Base-by-base conservation (phyloP, 2,888 invertebrate species). In the Cheilosia vernalis region DNA sequence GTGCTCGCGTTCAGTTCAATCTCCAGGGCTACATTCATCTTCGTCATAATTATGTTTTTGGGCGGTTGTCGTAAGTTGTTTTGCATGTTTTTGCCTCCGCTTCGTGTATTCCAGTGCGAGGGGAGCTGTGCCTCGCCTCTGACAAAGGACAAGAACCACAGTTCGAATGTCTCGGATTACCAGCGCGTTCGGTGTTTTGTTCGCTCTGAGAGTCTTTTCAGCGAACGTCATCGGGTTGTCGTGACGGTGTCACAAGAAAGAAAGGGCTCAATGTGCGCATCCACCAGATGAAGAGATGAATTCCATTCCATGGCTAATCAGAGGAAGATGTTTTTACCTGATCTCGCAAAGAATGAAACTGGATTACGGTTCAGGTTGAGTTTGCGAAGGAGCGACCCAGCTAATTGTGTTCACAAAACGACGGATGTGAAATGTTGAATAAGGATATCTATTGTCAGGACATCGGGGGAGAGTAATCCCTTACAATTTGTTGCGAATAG, bases 11-110 rank as follows among this genome's bases (percentile, higher is more conserved):
- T 66, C 85, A 58, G 85, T 77, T 85, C 79, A 24, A 24, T 79
- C 85, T 79, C 85, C 72, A 76, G 85, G 85, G 85, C 81, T 85
- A 85, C 85, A 85, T 85, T 85, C 85, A 85, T 85, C 85, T 85
- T 85, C 85, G 85, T 85, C 85, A 85, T 85, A 81, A 85, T 85
- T 85, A 85, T 77, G 85, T 85, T 81, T 85, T 85, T 85, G 85
- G 80, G 85, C 76, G 77, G 85, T 85, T 85, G 85, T 81, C 85
- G 72, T 84, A 64, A 61, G 76, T 85, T 85, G 85, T 81, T 81
- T 81, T 81, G 85, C 85, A 76, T 81, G 66, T 72, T 85, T 84
- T 84, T 77, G 44, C 60, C 60, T 30, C 40, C 24, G 37, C 24
- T 30, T 37, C 51, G 24, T 55, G 19, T 10, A 15, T 15, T 33